Evolutionary conservation across 2,797 vertebrate genomes (phyloP).

Genomic region (Ambastaia sidthimunki): DNA sequence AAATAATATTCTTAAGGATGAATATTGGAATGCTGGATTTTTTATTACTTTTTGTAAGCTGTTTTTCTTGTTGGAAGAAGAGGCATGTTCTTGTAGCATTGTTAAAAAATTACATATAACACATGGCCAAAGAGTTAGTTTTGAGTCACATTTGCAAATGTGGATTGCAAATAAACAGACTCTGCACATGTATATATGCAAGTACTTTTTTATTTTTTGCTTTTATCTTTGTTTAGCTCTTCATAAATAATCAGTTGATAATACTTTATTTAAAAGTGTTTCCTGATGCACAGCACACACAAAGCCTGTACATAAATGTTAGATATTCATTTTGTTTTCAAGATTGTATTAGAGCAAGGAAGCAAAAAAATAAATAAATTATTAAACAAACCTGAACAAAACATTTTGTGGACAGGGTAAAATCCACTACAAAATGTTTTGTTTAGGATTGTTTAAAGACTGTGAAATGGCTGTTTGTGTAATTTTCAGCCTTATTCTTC

Average conservation of each 20-base stretch:
- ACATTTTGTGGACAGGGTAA: too few relatives aligned
- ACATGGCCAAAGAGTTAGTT: background rate
- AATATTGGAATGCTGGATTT: background rate
- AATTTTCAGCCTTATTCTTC: constrained; percentile 29
- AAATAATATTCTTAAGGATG: background rate
- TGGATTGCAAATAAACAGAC: constrained; percentile 14
- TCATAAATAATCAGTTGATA: constrained; percentile 17
- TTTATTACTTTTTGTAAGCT: background rate
- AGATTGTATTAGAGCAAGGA: constrained; percentile 11
- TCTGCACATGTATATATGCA: background rate
- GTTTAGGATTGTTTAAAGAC: constrained; percentile 31
- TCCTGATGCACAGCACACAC: constrained; percentile 27
- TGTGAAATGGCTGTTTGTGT: constrained; percentile 26
- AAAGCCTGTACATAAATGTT: constrained; percentile 32
- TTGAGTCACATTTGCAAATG: background rate
- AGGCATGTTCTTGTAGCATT: constrained; percentile 2
- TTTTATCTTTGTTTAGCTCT: background rate
- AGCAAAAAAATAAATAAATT: too few relatives aligned
- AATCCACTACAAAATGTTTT: constrained; percentile 14
- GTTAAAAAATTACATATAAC: background rate
- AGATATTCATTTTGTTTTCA: background rate
- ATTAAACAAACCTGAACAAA: too few relatives aligned
- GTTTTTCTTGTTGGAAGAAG: background rate
- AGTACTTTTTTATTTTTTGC: background rate
- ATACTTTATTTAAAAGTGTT: constrained; percentile 52